phyloP scores from a whole-genome alignment of 1,140 invertebrate species.

The Aporrectodea caliginosa region DNA sequence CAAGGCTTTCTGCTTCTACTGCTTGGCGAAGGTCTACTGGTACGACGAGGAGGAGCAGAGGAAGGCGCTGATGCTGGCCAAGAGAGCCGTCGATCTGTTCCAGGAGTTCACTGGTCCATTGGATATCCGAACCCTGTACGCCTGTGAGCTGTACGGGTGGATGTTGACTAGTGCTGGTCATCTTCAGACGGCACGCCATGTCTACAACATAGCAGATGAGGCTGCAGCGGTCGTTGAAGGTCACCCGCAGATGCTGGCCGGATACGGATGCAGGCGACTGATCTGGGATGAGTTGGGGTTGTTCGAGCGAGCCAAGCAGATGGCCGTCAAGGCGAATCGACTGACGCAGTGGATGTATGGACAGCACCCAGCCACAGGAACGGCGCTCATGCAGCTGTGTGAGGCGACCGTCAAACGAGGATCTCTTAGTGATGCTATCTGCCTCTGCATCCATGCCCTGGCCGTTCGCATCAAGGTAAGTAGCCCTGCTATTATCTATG shows the following conservation, averaged over 20 bases:
- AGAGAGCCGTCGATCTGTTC: slow-evolving; percentile 21
- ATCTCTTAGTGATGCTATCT: slow-evolving; percentile 14
- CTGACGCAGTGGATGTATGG: not conserved
- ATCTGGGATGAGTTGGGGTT: slow-evolving; percentile 28
- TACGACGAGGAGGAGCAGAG: slow-evolving; percentile 1
- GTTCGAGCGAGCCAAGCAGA: slow-evolving; percentile 15
- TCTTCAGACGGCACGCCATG: slow-evolving; percentile 24
- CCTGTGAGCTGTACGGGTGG: slow-evolving; percentile 22
- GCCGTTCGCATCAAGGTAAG: slow-evolving; percentile 7
- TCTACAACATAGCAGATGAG: slow-evolving; percentile 30
- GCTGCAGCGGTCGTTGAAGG: slow-evolving; percentile 10
- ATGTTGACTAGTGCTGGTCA: slow-evolving; percentile 8
- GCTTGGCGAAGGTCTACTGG: slow-evolving; percentile 19
- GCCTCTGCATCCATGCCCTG: not conserved
- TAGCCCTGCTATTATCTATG: too few relatives aligned
- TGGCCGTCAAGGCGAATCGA: slow-evolving; percentile 15
- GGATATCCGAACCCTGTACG: slow-evolving; percentile 13
- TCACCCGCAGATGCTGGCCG: slow-evolving; percentile 19
- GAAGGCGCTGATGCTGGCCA: slow-evolving; percentile 10
- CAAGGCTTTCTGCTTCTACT: slow-evolving; percentile 20
- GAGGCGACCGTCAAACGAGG: slow-evolving; percentile 25
- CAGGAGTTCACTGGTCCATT: not conserved
- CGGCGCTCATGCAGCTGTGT: slow-evolving; percentile 15
- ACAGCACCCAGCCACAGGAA: slow-evolving; percentile 22
- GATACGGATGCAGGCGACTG: slow-evolving; percentile 17